These are phyloP conservation scores for Caenorhabditis japonica DNA, from an alignment of 2,888 invertebrate genomes.

Conservation along the genomic window DNA sequence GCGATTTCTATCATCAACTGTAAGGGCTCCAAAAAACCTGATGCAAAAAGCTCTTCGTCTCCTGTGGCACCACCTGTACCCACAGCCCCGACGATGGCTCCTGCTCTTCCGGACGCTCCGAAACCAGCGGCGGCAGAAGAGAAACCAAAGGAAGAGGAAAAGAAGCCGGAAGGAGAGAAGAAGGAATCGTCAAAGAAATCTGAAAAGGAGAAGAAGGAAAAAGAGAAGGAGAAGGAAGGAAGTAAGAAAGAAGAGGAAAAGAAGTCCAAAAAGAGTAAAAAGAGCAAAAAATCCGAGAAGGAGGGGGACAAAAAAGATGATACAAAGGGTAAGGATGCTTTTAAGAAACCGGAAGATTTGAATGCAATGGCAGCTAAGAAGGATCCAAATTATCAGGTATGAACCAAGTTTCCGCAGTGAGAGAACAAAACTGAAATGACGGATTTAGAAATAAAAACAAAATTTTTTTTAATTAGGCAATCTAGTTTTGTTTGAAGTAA, in stretches of 20 bases:
- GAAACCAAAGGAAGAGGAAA: conserved; percentile 3
- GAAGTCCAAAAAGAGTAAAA: conserved; percentile 5
- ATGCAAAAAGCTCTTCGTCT: not conserved
- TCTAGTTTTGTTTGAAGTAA: no score
- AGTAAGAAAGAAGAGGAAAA: conserved; percentile 1
- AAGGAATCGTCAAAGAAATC: conserved; percentile 20
- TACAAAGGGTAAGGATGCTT: conserved; percentile 33
- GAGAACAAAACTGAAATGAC: no score
- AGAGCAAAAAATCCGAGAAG: conserved; percentile 16
- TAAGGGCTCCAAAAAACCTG: conserved; percentile 8
- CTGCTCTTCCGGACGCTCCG: no score
- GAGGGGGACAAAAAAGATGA: conserved; percentile 39
- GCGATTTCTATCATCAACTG: conserved; percentile 6
- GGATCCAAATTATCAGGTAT: conserved; percentile 54
- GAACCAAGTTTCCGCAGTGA: not conserved
- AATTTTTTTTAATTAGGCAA: no score
- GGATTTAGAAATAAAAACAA: no score
- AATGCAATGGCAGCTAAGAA: conserved; percentile 48
- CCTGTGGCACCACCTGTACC: no score
- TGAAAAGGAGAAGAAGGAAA: conserved; percentile 8
- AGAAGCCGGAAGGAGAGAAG: conserved; percentile 15
- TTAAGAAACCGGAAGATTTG: conserved; percentile 49
- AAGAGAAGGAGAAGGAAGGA: conserved; percentile 10
- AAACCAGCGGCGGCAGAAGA: not conserved
- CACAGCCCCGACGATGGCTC: no score